Conservation (phyloP, 2,797 vertebrate species). For the Mormyrops boulengeri region DNA sequence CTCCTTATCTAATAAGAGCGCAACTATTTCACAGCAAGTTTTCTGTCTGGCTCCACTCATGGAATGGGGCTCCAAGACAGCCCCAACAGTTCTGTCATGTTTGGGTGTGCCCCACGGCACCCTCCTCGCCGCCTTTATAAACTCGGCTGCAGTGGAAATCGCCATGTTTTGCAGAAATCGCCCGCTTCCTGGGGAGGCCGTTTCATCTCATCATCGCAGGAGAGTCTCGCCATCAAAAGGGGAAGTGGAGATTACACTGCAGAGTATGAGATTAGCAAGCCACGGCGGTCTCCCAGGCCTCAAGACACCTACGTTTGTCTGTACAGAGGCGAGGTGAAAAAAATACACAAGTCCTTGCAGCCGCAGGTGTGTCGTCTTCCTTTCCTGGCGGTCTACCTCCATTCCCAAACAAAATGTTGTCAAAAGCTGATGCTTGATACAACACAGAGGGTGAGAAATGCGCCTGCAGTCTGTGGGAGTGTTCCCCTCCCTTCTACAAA, state of each 20-base stretch:
- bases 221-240: slow-evolving; percentile 30
- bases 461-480: slow-evolving; percentile 25
- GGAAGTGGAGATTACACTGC: slow-evolving; percentile 39
- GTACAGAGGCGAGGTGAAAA: slow-evolving; percentile 36
- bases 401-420: slow-evolving; percentile 41
- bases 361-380: slow-evolving; percentile 47
- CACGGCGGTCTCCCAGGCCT: slow-evolving; percentile 35
- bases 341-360: slow-evolving; percentile 42
- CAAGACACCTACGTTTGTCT: slow-evolving; percentile 48
- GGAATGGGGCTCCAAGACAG: background rate
- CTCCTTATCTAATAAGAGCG: background rate
- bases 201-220: slow-evolving; percentile 46
- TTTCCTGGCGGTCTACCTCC: slow-evolving; percentile 34
- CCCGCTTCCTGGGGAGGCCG: background rate
- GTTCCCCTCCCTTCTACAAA: slow-evolving; percentile 36
- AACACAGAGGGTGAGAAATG: slow-evolving; percentile 35
- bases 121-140: background rate
- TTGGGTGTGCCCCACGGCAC: background rate
- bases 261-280: slow-evolving; percentile 50
- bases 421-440: slow-evolving; percentile 36
- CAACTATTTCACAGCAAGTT: background rate
- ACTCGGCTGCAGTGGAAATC: slow-evolving; percentile 49
- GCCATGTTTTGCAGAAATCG: slow-evolving; percentile 46
- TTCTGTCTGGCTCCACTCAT: background rate
- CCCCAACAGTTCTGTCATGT: background rate